Evolutionary conservation across 2,888 invertebrate genomes (phyloP), one percentile per base, ranked within the genome.

Genomic region (Clivina fossor): DNA sequence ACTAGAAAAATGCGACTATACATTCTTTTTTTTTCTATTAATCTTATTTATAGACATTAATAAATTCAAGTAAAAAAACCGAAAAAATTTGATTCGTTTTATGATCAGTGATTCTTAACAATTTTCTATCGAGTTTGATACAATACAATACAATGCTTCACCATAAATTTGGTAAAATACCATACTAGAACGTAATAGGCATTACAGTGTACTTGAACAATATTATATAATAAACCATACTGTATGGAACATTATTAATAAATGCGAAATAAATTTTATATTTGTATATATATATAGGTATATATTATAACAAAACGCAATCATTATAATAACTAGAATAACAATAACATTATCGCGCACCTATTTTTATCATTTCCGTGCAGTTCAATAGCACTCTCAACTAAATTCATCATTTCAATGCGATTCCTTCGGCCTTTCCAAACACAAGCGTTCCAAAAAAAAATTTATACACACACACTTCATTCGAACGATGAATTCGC

Each of bases 131-230:
- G 20, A 46, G 44, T 46, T 24, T 46, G 38, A 54, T 54, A 46
- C 26, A 24, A n/a, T n/a, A n/a, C n/a, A n/a, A n/a, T 24, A 22
- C 13, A 53, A 37, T 47, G 30, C 38, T 47, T 37, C 46, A 47
- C 46, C 46, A 47, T 32, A 47, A 35, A 35, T 65, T 73, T 77
- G 77, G 77, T 78, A 78, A 78, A 78, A 76, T 78, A 79, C 78
- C 78, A 78, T 79, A 79, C 78, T 74, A 74, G 68, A 78, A 78
- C 76, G 77, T 78, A 78, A 77, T 77, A 68, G 70, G 74, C 71
- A 78, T 78, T 78, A 78, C 77, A 76, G 71, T 74, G 74, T 75
- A 74, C 73, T 69, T 66, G 69, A 63, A n/a, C n/a, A n/a, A n/a
- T n/a, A n/a, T n/a, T n/a, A n/a, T n/a, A n/a, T n/a, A n/a, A 62